A percentile compares a stretch with the other conserved stretches of the same genome.
phyloP scores from a whole-genome alignment of 2,797 vertebrate species.

The Halcyon chelicuti region DNA sequence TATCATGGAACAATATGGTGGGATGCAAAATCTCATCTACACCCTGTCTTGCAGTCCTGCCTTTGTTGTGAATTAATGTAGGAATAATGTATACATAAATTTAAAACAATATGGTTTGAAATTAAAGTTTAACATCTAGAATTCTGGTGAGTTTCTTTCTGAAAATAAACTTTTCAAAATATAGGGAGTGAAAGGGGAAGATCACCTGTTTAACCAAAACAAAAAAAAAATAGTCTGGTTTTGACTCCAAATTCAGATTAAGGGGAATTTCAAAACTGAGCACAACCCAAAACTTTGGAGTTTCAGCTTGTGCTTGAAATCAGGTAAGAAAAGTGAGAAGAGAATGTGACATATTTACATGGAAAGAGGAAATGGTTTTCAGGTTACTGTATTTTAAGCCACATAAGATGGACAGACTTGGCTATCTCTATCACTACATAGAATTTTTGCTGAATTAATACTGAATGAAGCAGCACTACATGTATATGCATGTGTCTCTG shows the following conservation, averaged over 20 bases:
- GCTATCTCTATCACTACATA: not conserved
- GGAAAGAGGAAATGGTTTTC: not conserved
- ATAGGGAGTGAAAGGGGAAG: not conserved
- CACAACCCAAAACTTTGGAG: not conserved
- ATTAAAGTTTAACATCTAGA: not conserved
- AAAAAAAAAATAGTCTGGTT: not conserved
- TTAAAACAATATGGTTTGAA: not conserved
- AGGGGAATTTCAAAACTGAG: not conserved
- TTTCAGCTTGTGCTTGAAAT: not conserved
- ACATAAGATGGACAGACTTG: not conserved
- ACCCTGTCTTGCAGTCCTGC: not conserved
- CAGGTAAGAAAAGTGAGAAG: not conserved
- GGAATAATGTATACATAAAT: not conserved
- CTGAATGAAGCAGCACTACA: not conserved
- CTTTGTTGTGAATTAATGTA: not conserved
- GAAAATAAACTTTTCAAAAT: not conserved
- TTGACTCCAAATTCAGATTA: not conserved
- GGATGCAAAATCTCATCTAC: not conserved
- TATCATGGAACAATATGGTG: not conserved
- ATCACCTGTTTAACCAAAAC: not conserved
- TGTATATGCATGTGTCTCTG: not conserved
- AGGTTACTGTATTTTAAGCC: not conserved
- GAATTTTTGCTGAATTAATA: not conserved
- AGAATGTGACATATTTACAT: not conserved
- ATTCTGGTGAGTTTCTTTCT: rapidly evolving